A percentile compares a stretch with the other conserved stretches of the same genome.
Conservation (phyloP, 2,113 vertebrate genomes). For the Peromyscus polionotus region DNA sequence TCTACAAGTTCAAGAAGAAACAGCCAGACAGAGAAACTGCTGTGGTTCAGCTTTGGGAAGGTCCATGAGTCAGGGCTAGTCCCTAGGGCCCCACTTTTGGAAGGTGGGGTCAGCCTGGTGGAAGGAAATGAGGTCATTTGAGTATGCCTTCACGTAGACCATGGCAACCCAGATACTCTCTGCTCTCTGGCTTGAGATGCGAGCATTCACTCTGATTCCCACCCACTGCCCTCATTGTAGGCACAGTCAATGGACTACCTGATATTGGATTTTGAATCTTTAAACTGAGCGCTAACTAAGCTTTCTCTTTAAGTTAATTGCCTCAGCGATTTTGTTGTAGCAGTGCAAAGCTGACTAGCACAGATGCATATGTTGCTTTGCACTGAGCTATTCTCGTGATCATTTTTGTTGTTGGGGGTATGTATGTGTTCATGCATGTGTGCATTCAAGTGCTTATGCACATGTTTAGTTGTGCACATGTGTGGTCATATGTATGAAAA, state of each 20-base stretch:
- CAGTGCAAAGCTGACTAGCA: background rate
- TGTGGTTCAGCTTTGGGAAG: background rate
- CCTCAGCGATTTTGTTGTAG: background rate
- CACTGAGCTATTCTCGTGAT: background rate
- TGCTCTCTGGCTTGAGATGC: background rate
- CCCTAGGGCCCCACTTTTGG: background rate
- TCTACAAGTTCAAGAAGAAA: background rate
- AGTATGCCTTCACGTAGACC: background rate
- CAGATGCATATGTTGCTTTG: no score
- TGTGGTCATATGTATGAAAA: background rate
- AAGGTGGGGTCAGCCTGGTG: background rate
- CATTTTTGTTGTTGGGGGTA: background rate
- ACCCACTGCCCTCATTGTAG: background rate
- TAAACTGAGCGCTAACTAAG: background rate
- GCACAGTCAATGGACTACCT: background rate
- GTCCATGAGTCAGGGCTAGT: background rate
- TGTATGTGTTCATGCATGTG: background rate
- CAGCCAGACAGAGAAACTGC: fast-evolving
- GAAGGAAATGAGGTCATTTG: background rate
- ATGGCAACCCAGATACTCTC: background rate
- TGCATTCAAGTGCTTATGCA: background rate
- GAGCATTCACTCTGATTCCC: background rate
- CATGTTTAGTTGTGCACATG: background rate
- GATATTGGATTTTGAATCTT: background rate
- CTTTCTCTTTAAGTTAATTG: background rate